phyloP scores from a whole-genome alignment of 1,140 invertebrate species.

The Drosophila burlai region DNA sequence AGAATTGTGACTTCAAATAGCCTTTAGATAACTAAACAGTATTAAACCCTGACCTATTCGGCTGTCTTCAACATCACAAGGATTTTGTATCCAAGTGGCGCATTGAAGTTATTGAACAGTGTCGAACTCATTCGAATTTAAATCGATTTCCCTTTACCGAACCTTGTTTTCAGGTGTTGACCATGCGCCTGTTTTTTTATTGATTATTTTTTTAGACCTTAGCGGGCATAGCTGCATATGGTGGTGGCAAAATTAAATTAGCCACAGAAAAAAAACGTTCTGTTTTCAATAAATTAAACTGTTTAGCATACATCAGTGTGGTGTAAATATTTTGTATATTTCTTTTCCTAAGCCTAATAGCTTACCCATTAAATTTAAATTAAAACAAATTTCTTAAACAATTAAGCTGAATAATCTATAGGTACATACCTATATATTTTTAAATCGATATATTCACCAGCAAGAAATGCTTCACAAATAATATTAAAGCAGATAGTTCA shows the following conservation, averaged over 20 bases:
- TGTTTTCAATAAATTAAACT: slow-evolving; percentile 10
- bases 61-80: background rate
- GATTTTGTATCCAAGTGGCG: background rate
- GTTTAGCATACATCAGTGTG: background rate
- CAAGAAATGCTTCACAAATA: too few relatives aligned
- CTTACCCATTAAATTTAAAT: slow-evolving; percentile 2
- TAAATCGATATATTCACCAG: background rate
- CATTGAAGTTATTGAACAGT: background rate
- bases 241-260: slow-evolving; percentile 6
- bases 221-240: background rate
- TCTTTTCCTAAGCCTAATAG: background rate
- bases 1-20: background rate
- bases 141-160: slow-evolving; percentile 3
- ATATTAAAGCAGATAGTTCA: background rate
- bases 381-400: background rate
- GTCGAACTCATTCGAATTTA: slow-evolving; percentile 7
- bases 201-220: slow-evolving; percentile 5
- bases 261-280: background rate
- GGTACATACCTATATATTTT: background rate
- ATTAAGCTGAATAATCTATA: background rate
- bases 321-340: background rate
- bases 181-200: slow-evolving; percentile 8
- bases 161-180: slow-evolving; percentile 13
- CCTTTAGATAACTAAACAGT: background rate
- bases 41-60: too few relatives aligned